A percentile compares a stretch with the other conserved stretches of the same genome.
Evolutionary conservation across 2,797 vertebrate species (phyloP).

Genomic region (Spea hammondii): DNA sequence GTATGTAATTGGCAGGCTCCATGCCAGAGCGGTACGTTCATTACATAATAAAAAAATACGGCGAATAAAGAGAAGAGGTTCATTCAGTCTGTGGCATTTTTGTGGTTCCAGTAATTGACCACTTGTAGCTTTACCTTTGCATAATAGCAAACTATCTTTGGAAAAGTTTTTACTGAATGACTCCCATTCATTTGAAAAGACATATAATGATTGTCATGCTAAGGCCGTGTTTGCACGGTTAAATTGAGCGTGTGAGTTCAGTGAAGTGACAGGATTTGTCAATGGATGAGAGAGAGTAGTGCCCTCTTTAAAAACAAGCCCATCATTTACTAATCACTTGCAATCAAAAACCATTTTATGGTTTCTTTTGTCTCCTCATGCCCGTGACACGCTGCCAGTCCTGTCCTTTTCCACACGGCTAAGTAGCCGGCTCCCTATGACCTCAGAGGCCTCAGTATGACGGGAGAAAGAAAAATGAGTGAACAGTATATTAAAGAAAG

Average conservation of each 20-base stretch:
- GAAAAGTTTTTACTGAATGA: constrained; percentile 8
- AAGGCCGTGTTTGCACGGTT: constrained; percentile 13
- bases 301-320: neutral
- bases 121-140: constrained; percentile 36
- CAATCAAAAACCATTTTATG: too few relatives aligned
- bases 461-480: too few relatives aligned
- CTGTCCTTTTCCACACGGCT: too few relatives aligned
- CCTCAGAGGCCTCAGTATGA: too few relatives aligned
- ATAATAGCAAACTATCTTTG: constrained; percentile 5
- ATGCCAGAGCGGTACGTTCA: neutral
- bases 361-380: too few relatives aligned
- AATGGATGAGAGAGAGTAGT: neutral
- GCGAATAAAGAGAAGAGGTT: neutral
- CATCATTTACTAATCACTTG: neutral
- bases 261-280: neutral
- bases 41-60: constrained; percentile 25
- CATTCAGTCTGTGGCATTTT: constrained; percentile 14
- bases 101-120: constrained; percentile 27
- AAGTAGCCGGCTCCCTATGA: too few relatives aligned
- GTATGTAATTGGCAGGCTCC: neutral
- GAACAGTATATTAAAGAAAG: too few relatives aligned
- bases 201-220: constrained; percentile 20
- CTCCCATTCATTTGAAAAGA: constrained; percentile 8
- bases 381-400: too few relatives aligned
- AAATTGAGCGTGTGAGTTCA: constrained; percentile 20